phyloP scores from a whole-genome alignment of 1,140 invertebrate species.

The Formica exsecta region DNA sequence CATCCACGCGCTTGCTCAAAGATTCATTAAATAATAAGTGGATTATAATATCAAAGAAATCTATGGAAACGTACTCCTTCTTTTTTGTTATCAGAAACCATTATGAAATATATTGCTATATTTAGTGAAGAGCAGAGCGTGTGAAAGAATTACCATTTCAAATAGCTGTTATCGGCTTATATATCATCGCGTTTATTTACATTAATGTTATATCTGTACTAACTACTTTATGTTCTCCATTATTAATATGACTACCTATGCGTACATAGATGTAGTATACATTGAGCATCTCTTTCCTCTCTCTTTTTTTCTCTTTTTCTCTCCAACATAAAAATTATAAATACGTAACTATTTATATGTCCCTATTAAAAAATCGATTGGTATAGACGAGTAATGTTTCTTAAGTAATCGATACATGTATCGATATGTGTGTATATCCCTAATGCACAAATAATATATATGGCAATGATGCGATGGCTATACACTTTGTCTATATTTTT shows the following conservation, averaged over 20 bases:
- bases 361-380: neutral
- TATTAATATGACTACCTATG: conserved; percentile 4
- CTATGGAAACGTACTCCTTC: neutral
- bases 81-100: neutral
- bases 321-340: conserved; percentile 18
- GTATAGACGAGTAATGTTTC: neutral
- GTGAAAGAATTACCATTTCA: neutral
- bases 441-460: neutral
- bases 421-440: neutral
- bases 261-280: neutral
- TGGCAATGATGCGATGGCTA: neutral
- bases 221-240: neutral
- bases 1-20: neutral
- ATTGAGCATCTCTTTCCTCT: neutral
- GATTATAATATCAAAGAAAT: neutral
- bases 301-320: too few relatives aligned
- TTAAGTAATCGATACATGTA: neutral
- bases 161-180: conserved; percentile 17
- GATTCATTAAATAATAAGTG: neutral
- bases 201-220: conserved; percentile 4
- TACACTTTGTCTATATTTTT: neutral
- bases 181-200: neutral
- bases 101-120: conserved; percentile 7
- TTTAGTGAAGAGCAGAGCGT: neutral
- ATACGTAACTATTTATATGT: conserved; percentile 12